Base-by-base conservation (phyloP, 2,888 invertebrate genomes). In the Mythimna loreyi region DNA sequence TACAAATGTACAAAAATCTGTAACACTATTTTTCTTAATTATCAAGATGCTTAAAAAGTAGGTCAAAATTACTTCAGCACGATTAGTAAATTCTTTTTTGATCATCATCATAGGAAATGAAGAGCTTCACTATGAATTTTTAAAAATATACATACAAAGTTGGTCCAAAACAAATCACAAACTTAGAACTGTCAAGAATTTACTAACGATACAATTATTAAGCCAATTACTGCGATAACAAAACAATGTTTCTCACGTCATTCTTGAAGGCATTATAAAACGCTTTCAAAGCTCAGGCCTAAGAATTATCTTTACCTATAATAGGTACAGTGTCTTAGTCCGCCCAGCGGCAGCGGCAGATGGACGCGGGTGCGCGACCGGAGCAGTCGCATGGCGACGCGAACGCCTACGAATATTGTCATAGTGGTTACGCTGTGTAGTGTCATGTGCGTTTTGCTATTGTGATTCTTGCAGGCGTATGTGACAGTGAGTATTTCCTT, bases 391-490 rank as follows among this genome's bases (percentile, higher is more conserved):
- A 73, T 84, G 75, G 76, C 75, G 75, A 79, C 72, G 74, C 65
- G 50, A 74, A 73, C 69, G 83, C 85, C 83, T 78, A 66, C 67
- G 45, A 65, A 52, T 33, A 68, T 62, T 82, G 45, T 63, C 69
- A 72, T 70, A 73, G 85, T 84, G 84, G 65, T 75, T 80, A 82
- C 85, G 81, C 72, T 73, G 85, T 85, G 83, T 72, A 58, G 83
- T 85, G 83, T 75, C 75, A 85, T 85, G 83, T 83, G 83, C 72
- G 64, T 63, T 76, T 75, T 77, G 72, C 85, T 83, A 66, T 79
- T 81, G 85, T 83, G 83, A 72, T 83, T 81, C 66, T 73, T 69
- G 49, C 69, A 79, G 79, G 81, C 67, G 64, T 69, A 58, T 72
- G 28, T 76, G 43, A 71, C 66, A 69, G 83, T 83, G 61, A 83